Conservation (phyloP, 37 sponge, comb jelly and placozoan species). For the Aphrocallistes beatrix region DNA sequence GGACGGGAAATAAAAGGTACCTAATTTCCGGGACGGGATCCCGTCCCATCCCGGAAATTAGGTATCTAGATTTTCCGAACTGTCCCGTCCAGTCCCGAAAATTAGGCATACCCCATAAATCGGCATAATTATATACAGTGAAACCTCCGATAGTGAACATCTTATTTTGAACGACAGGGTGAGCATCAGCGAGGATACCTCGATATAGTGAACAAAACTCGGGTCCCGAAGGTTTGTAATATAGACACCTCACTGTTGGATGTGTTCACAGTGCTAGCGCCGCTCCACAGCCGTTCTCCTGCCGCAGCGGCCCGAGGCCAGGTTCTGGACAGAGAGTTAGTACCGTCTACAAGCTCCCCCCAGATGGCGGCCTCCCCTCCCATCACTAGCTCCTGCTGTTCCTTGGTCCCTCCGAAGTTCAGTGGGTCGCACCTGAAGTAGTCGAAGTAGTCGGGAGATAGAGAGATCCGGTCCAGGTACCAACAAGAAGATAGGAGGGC, state of each 20-base stretch:
- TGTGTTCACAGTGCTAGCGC: neutral
- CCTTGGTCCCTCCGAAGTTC: conserved; percentile 51
- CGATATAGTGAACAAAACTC: too few species aligned
- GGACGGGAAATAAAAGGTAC: too few species aligned
- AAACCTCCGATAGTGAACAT: too few species aligned
- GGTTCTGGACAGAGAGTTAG: conserved; percentile 66
- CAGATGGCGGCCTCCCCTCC: conserved; percentile 85
- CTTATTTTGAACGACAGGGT: too few species aligned
- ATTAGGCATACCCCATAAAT: too few species aligned
- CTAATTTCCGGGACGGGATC: too few species aligned
- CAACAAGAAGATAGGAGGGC: conserved; percentile 75
- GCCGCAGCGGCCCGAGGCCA: conserved; percentile 84
- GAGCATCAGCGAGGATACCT: too few species aligned
- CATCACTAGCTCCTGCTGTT: conserved; percentile 60
- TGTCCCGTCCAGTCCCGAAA: too few species aligned
- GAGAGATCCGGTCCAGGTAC: conserved; percentile 74
- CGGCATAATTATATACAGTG: too few species aligned
- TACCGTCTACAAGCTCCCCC: conserved; percentile 79
- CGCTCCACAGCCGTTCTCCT: conserved; percentile 80
- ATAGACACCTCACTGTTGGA: conserved; percentile 37
- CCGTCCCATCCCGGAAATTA: too few species aligned
- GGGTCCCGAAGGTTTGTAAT: too few species aligned
- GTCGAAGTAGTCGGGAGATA: conserved; percentile 16
- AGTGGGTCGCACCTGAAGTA: conserved; percentile 73
- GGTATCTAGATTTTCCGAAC: too few species aligned